phyloP scores from a whole-genome alignment of 2,113 vertebrate genomes.

The Pimephales promelas region DNA sequence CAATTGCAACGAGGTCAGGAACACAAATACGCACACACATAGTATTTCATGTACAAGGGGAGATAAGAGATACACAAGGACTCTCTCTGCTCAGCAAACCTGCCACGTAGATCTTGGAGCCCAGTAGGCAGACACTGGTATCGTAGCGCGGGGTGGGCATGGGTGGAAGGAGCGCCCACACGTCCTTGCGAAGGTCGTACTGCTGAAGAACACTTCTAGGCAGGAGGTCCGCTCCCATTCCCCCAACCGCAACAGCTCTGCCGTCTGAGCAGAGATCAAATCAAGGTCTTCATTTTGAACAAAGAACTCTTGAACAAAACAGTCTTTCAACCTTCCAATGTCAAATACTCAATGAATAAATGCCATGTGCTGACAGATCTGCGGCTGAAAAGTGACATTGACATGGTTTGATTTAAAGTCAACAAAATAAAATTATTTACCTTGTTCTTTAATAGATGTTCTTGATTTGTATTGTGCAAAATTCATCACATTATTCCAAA shows the following conservation, averaged over 20 bases:
- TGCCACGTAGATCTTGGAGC: conserved; percentile 91
- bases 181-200: conserved; percentile 93
- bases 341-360: not conserved
- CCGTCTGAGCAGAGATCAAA: conserved; percentile 77
- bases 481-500: not conserved
- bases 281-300: not conserved
- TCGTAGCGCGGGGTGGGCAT: conserved; percentile 95
- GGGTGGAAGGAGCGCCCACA: conserved; percentile 91
- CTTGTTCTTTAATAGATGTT: not conserved
- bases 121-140: conserved; percentile 84
- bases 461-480: not conserved
- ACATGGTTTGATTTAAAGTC: not conserved
- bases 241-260: conserved; percentile 87
- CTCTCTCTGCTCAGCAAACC: conserved; percentile 66
- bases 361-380: conserved; percentile 2
- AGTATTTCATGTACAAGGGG: conserved; percentile 20
- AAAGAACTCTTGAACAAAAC: conserved; percentile 3
- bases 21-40: conserved; percentile 5
- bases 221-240: conserved; percentile 92
- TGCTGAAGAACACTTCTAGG: conserved; percentile 92
- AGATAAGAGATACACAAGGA: conserved; percentile 32
- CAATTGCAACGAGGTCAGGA: not conserved
- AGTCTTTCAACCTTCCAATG: conserved; percentile 18
- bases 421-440: not conserved
- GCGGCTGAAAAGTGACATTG: not conserved